Evolutionary conservation across 2,113 vertebrate genomes (phyloP).

Genomic region (Arvicanthis niloticus): DNA sequence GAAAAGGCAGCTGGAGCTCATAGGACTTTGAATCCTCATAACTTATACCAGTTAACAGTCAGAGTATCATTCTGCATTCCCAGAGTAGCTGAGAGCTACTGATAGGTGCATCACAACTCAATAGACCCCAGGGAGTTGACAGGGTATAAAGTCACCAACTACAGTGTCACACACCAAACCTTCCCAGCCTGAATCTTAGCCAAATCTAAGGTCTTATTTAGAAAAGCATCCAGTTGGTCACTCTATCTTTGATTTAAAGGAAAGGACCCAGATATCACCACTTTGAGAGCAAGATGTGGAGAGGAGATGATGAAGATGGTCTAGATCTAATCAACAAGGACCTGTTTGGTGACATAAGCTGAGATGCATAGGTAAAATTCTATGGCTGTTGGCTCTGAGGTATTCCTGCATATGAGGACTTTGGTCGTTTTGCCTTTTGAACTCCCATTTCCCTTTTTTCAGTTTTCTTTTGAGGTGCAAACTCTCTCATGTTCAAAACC

Average conservation of each 20-base stretch:
- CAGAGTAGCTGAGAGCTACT: background rate
- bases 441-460: background rate
- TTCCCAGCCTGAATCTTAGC: background rate
- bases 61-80: background rate
- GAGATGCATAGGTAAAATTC: background rate
- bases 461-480: background rate
- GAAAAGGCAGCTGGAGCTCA: background rate
- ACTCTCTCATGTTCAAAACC: background rate
- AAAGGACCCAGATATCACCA: background rate
- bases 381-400: background rate
- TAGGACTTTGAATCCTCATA: background rate
- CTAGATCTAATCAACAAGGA: background rate
- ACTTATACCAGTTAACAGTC: background rate
- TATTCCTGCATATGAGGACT: background rate
- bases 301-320: background rate
- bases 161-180: background rate
- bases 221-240: background rate
- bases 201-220: background rate
- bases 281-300: background rate
- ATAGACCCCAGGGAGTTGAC: background rate
- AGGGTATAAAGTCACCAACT: background rate
- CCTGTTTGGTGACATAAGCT: no score
- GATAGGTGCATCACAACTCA: background rate
- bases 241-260: background rate
- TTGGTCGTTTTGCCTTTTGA: background rate